phyloP scores from a whole-genome alignment of 1,140 invertebrate species.

The Homarus americanus region DNA sequence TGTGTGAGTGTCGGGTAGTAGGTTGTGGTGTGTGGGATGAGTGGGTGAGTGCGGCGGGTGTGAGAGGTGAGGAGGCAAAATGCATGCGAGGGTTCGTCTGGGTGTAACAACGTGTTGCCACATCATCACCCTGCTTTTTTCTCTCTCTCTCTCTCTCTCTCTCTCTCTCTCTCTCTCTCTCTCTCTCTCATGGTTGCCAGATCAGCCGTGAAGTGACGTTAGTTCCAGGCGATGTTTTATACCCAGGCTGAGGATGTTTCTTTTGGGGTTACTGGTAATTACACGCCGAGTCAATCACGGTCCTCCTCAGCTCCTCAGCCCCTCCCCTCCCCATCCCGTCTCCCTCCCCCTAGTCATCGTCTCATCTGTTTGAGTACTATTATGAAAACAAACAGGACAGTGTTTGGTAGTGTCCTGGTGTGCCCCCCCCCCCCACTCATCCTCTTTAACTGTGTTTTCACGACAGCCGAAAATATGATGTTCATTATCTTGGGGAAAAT shows the following conservation, averaged over 20 bases:
- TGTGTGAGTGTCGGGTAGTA: background rate
- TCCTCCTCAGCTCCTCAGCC: background rate
- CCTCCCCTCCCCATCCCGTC: background rate
- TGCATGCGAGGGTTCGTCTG: background rate
- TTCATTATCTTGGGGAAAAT: conserved; percentile 30
- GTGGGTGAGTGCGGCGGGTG: too few species aligned
- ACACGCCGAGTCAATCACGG: conserved; percentile 30
- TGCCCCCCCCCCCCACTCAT: background rate
- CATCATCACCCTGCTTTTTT: conserved; percentile 7
- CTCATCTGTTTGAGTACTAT: too few species aligned
- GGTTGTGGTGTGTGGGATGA: background rate
- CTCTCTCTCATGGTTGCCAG: background rate
- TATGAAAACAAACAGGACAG: background rate
- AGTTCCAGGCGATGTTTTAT: background rate
- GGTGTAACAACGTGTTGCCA: conserved; percentile 38
- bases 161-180: background rate
- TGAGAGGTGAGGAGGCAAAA: background rate
- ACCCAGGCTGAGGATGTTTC: conserved; percentile 1
- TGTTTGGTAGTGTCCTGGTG: background rate
- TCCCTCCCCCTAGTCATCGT: background rate
- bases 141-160: background rate
- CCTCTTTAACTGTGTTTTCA: background rate
- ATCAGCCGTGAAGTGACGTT: background rate
- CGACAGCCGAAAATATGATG: conserved; percentile 25
- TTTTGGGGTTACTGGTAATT: conserved; percentile 22